phyloP scores from a whole-genome alignment of 2,797 vertebrate genomes.

The Mus caroli region DNA sequence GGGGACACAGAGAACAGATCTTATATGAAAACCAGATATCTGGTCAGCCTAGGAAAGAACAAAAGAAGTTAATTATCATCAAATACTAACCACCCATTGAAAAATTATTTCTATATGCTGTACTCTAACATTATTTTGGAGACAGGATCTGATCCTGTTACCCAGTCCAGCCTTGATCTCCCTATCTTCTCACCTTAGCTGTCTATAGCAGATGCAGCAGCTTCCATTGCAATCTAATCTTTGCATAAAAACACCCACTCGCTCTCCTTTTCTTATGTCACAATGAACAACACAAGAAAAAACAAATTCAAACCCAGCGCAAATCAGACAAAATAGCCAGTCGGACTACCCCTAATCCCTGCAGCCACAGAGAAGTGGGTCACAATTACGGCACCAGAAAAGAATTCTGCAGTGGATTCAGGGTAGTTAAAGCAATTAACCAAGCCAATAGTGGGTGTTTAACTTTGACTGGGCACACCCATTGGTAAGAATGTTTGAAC shows the following conservation, averaged over 20 bases:
- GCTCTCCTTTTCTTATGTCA: slow-evolving; percentile 31
- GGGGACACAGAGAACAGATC: slow-evolving; percentile 98
- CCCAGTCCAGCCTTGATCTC: background rate
- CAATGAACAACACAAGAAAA: slow-evolving; percentile 11
- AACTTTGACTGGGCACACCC: background rate
- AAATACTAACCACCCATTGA: slow-evolving; percentile 22
- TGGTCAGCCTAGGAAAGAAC: slow-evolving; percentile 94
- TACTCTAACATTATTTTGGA: background rate
- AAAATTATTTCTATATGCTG: slow-evolving; percentile 26
- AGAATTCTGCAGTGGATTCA: slow-evolving; percentile 28
- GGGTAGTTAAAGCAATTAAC: slow-evolving; percentile 11
- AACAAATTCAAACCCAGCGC: slow-evolving; percentile 27
- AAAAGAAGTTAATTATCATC: slow-evolving; percentile 71
- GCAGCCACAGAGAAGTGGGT: background rate
- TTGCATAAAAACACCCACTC: background rate
- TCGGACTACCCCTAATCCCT: background rate
- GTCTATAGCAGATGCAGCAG: background rate
- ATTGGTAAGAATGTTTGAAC: slow-evolving; percentile 30
- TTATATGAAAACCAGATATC: slow-evolving; percentile 98
- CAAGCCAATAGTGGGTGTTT: slow-evolving; percentile 19
- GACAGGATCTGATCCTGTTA: background rate
- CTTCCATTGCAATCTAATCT: slow-evolving; percentile 9
- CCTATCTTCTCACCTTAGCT: background rate
- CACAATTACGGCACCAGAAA: background rate
- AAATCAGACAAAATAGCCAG: background rate